Conservation (phyloP, 2,888 invertebrate genomes). For the Leucania comma region DNA sequence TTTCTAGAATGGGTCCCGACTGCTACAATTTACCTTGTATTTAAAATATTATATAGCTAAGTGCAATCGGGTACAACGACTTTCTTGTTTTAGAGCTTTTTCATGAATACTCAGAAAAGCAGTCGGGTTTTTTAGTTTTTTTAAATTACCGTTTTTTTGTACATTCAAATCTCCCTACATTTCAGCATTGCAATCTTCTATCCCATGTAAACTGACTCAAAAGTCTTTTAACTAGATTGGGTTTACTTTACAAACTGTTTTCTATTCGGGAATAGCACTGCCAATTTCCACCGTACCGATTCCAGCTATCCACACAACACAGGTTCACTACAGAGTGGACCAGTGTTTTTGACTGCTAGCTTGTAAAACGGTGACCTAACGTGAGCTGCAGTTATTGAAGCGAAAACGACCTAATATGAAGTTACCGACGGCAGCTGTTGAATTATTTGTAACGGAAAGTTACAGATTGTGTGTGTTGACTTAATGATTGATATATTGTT, state of each 20-base stretch:
- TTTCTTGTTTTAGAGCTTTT: too few relatives aligned
- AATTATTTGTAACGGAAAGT: constrained; percentile 26
- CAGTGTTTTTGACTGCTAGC: constrained; percentile 22
- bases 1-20: too few relatives aligned
- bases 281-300: constrained; percentile 9
- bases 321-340: not conserved
- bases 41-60: too few relatives aligned
- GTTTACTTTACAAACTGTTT: constrained; percentile 30
- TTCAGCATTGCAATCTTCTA: not conserved
- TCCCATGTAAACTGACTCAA: not conserved
- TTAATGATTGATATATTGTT: not conserved
- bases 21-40: too few relatives aligned
- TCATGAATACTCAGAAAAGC: too few relatives aligned
- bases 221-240: constrained; percentile 24
- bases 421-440: constrained; percentile 5
- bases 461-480: constrained; percentile 1
- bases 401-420: constrained; percentile 23
- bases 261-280: constrained; percentile 9
- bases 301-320: not conserved
- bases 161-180: not conserved
- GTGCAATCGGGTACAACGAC: too few relatives aligned
- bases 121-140: too few relatives aligned
- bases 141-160: too few relatives aligned
- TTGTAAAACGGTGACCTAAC: constrained; percentile 14
- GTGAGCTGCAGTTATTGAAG: constrained; percentile 36